Evolutionary conservation across 1,140 invertebrate genomes (phyloP).

Genomic region (Gonioctena quinquepunctata): DNA sequence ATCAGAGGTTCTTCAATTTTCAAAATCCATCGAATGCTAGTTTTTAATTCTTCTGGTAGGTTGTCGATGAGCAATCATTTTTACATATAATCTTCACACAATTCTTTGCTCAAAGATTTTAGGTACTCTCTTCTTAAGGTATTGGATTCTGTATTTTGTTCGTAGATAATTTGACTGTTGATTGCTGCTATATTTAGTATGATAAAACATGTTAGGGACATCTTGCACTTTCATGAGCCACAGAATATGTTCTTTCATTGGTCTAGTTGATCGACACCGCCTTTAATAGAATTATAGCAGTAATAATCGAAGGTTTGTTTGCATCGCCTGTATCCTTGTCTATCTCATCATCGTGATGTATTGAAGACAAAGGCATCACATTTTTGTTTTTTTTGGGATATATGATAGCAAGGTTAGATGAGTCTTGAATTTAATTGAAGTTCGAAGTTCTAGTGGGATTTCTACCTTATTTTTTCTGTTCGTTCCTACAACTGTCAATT

Average conservation of each 20-base stretch:
- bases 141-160: neutral
- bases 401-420: no score
- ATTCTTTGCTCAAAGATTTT: no score
- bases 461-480: no score
- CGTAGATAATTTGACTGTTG: neutral
- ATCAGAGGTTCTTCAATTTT: no score
- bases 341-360: conserved; percentile 39
- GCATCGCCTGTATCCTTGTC: conserved; percentile 7
- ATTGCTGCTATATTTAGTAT: conserved; percentile 4
- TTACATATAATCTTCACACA: no score
- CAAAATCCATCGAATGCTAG: no score
- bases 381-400: conserved; percentile 29
- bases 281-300: neutral
- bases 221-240: neutral
- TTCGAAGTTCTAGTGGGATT: no score
- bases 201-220: neutral
- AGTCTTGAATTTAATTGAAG: no score
- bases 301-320: neutral
- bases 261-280: neutral
- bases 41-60: no score
- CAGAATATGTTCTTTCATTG: neutral
- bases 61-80: no score
- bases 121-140: neutral
- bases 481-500: no score
- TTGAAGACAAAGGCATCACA: conserved; percentile 39